These are phyloP conservation scores for Zaprionus capensis DNA, from an alignment of 1,140 invertebrate genomes.

Conservation along the genomic window DNA sequence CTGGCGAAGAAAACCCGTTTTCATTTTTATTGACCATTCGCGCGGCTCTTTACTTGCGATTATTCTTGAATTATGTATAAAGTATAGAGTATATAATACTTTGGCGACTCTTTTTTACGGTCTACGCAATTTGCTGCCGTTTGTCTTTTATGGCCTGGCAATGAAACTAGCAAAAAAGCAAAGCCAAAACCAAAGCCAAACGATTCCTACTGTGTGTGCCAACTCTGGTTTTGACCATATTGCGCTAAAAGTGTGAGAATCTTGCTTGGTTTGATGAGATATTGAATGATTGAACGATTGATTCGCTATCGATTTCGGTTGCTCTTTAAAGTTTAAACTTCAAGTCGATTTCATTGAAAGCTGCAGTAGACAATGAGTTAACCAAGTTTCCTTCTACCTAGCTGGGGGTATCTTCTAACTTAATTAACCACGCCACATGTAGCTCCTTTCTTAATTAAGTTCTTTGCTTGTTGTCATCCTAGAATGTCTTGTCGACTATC, in stretches of 20 bases:
- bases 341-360: background rate
- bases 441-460: no score
- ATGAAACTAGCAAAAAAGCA: conserved; percentile 54
- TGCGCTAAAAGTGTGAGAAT: conserved; percentile 38
- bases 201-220: conserved; percentile 24
- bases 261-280: conserved; percentile 1
- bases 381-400: no score
- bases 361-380: no score
- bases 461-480: background rate
- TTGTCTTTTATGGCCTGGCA: conserved; percentile 55
- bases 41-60: conserved; percentile 70
- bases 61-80: conserved; percentile 54
- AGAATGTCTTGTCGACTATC: background rate
- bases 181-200: conserved; percentile 23
- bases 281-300: background rate
- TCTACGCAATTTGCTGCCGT: conserved; percentile 51
- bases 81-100: conserved; percentile 43
- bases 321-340: background rate
- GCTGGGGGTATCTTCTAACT: background rate
- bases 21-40: conserved; percentile 78
- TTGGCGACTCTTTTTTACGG: conserved; percentile 63
- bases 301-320: background rate
- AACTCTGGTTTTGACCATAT: conserved; percentile 61
- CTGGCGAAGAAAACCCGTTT: conserved; percentile 60
- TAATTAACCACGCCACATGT: background rate